These are phyloP conservation scores for Stenoptilia bipunctidactyla DNA, from an alignment of 2,888 invertebrate genomes.

Conservation along the genomic window DNA sequence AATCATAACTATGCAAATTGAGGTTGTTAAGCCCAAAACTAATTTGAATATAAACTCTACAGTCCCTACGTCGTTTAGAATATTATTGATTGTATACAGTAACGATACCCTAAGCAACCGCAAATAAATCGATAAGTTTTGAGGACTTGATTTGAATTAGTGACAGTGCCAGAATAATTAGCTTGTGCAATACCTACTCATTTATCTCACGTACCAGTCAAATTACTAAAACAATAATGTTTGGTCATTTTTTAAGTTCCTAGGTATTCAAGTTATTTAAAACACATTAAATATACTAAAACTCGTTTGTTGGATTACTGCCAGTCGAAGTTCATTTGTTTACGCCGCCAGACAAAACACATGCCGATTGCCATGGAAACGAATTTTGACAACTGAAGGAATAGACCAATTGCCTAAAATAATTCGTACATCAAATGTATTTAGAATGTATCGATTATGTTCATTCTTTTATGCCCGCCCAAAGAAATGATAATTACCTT, in stretches of 20 bases:
- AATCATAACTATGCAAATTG: constrained; percentile 30
- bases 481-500: too few species aligned
- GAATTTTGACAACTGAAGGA: constrained; percentile 32
- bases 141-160: neutral
- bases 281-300: neutral
- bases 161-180: neutral
- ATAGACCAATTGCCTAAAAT: too few species aligned
- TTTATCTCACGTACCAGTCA: constrained; percentile 34
- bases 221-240: constrained; percentile 2
- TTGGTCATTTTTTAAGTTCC: too few species aligned
- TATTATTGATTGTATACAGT: constrained; percentile 38
- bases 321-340: constrained; percentile 58
- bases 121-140: constrained; percentile 29
- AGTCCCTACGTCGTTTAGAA: constrained; percentile 30
- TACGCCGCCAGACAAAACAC: constrained; percentile 47
- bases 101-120: constrained; percentile 35
- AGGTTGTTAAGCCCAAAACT: constrained; percentile 16
- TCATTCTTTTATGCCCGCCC: too few species aligned
- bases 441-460: too few species aligned
- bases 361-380: constrained; percentile 44
- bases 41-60: constrained; percentile 42
- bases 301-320: too few species aligned
- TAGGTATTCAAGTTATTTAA: neutral
- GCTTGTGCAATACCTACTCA: constrained; percentile 21
- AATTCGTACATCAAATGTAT: too few species aligned